phyloP scores from a whole-genome alignment of 2,113 vertebrate species.

The Speoplatyrhinus poulsoni region DNA sequence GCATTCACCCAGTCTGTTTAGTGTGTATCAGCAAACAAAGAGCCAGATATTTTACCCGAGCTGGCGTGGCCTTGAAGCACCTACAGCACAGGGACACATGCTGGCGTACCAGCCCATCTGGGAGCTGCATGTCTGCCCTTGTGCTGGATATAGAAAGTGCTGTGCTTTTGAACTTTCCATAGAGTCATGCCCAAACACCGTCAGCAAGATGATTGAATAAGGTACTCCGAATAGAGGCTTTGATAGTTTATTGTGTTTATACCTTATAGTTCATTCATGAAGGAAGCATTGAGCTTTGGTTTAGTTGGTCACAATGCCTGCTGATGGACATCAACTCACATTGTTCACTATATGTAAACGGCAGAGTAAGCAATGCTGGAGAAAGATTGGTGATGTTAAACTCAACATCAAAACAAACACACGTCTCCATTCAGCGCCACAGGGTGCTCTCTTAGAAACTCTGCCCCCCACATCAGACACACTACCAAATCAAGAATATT shows the following conservation, averaged over 20 bases:
- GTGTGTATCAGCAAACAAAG: conserved; percentile 40
- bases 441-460: too few relatives aligned
- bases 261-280: background rate
- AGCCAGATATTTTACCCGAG: conserved; percentile 32
- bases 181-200: background rate
- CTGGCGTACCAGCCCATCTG: conserved; percentile 44
- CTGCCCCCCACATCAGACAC: too few relatives aligned
- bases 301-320: too few relatives aligned
- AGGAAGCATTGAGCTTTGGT: too few relatives aligned
- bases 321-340: too few relatives aligned
- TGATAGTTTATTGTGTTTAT: background rate
- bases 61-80: conserved; percentile 15
- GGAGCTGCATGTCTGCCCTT: conserved; percentile 65
- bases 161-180: background rate
- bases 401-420: too few relatives aligned
- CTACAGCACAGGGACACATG: conserved; percentile 24
- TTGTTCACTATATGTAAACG: too few relatives aligned
- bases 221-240: background rate
- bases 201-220: background rate
- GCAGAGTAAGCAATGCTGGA: too few relatives aligned
- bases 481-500: too few relatives aligned
- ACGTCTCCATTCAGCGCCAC: too few relatives aligned
- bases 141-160: conserved; percentile 45
- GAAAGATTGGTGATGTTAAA: too few relatives aligned
- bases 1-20: conserved; percentile 34